phyloP scores from a whole-genome alignment of 2,113 vertebrate genomes.

The Motacilla tschutschensis region DNA sequence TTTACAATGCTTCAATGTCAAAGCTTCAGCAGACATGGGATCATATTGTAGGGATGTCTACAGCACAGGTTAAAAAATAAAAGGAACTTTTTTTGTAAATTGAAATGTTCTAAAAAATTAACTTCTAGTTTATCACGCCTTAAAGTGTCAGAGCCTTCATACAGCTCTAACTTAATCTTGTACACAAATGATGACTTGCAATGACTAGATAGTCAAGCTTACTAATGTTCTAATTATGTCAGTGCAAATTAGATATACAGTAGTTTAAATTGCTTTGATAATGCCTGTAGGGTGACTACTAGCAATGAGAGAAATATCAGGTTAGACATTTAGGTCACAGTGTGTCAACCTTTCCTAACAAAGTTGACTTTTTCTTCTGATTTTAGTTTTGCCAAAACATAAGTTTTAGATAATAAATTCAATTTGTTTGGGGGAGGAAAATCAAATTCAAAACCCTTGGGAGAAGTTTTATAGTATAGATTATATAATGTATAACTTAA shows the following conservation, averaged over 20 bases:
- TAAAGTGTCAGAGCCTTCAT: conserved; percentile 1
- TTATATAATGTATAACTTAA: not conserved
- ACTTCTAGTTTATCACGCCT: not conserved
- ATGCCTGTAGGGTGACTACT: conserved; percentile 31
- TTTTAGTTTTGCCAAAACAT: not conserved
- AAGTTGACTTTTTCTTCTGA: conserved; percentile 25
- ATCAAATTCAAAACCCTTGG: not conserved
- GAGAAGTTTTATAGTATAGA: not conserved
- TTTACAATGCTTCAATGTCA: conserved; percentile 50
- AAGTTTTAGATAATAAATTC: not conserved
- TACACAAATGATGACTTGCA: not conserved
- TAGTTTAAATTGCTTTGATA: conserved; percentile 51
- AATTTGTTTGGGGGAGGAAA: not conserved
- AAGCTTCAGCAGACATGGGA: not conserved
- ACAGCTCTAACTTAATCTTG: not conserved
- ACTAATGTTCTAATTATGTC: conserved; percentile 51
- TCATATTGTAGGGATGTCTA: not conserved
- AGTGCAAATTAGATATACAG: conserved; percentile 27
- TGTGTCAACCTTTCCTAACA: not conserved
- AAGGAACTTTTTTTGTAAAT: not conserved
- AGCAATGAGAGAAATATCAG: conserved; percentile 18
- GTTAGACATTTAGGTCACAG: conserved; percentile 34
- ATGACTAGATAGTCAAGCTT: conserved; percentile 23
- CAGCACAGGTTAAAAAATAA: not conserved
- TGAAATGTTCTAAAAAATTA: not conserved